Percentiles rank a stretch among this genome's conserved stretches.
Evolutionary conservation across 2,888 invertebrate species (phyloP).

Genomic region (Trissolcus brochymenae): DNA sequence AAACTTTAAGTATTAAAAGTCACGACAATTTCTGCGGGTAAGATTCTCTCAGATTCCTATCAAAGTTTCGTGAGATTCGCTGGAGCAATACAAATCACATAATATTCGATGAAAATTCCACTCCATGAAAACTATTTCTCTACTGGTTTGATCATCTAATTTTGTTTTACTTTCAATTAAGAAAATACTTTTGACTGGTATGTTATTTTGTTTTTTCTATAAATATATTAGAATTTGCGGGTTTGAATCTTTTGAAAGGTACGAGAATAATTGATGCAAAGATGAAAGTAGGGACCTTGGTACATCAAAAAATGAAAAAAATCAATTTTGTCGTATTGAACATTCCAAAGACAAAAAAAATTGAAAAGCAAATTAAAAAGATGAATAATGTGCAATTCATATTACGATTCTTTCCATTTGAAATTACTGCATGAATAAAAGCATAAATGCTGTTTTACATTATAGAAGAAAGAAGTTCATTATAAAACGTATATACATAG

Average conservation of each 20-base stretch:
- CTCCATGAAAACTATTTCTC: background rate
- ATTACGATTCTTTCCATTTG: background rate
- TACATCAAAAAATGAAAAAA: no score
- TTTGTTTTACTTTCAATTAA: background rate
- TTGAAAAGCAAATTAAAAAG: no score
- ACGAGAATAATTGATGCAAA: no score
- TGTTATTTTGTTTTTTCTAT: no score
- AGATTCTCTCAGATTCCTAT: conserved; percentile 38
- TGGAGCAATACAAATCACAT: conserved; percentile 29
- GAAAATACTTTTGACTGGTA: no score
- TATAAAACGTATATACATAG: conserved; percentile 3
- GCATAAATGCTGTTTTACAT: conserved; percentile 1
- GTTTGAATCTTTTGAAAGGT: no score
- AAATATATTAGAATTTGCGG: no score
- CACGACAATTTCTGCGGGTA: conserved; percentile 22
- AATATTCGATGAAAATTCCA: conserved; percentile 16
- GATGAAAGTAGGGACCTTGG: no score
- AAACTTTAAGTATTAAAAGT: conserved; percentile 36
- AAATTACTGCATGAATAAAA: conserved; percentile 5
- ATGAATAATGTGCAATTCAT: no score
- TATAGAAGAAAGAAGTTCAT: conserved; percentile 4
- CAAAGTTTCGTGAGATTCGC: conserved; percentile 38
- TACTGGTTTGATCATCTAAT: background rate
- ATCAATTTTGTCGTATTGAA: no score
- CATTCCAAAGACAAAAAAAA: no score